phyloP scores from a whole-genome alignment of 2,888 invertebrate genomes.

The Agrochola macilenta region DNA sequence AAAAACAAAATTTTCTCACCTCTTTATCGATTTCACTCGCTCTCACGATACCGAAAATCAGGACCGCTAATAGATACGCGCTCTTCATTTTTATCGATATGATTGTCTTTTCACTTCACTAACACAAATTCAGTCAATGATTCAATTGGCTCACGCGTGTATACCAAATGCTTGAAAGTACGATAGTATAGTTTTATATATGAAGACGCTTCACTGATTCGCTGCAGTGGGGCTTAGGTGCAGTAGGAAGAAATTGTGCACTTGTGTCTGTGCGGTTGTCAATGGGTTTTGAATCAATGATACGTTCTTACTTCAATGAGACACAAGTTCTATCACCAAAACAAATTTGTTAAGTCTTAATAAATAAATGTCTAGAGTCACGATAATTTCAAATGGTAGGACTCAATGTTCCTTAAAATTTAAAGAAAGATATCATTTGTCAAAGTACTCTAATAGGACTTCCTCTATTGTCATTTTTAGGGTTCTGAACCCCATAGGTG shows the following conservation, averaged over 20 bases:
- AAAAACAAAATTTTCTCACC: constrained; percentile 69
- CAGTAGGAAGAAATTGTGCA: constrained; percentile 7
- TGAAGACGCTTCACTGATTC: constrained; percentile 76
- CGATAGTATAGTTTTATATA: constrained; percentile 82
- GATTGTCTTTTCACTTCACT: constrained; percentile 81
- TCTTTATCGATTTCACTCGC: constrained; percentile 84
- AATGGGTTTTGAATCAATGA: background rate
- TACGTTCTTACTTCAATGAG: background rate
- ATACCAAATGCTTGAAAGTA: constrained; percentile 84
- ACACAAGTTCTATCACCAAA: background rate
- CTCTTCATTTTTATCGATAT: constrained; percentile 79
- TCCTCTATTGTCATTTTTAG: no score
- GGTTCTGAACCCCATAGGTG: no score
- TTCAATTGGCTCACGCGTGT: constrained; percentile 65
- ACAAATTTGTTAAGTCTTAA: no score
- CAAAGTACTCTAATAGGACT: background rate
- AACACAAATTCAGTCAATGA: constrained; percentile 69
- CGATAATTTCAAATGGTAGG: background rate
- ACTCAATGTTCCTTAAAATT: background rate
- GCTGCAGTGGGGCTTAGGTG: constrained; percentile 78
- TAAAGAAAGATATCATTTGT: background rate
- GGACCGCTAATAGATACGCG: constrained; percentile 80
- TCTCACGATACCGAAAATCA: constrained; percentile 84
- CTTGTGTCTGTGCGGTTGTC: constrained; percentile 46
- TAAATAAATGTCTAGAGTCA: no score